Conservation (phyloP, 2,797 vertebrate genomes). For the Sebastiscus tertius region DNA sequence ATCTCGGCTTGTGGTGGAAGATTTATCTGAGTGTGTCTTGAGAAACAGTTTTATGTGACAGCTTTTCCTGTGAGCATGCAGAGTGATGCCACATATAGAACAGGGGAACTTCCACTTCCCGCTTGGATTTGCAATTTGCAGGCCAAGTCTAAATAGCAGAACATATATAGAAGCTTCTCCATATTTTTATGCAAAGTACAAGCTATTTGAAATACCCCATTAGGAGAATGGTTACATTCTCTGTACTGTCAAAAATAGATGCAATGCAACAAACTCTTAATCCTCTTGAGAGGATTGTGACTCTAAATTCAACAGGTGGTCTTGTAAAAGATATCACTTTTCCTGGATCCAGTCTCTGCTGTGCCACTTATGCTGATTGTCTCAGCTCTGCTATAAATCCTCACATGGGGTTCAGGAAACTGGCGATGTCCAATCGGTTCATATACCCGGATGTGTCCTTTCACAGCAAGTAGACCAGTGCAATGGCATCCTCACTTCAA, state of each 20-base stretch:
- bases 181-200: slow-evolving; percentile 12
- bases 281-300: slow-evolving; percentile 51
- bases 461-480: slow-evolving; percentile 21
- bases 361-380: slow-evolving; percentile 67
- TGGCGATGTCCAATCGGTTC: slow-evolving; percentile 54
- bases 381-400: slow-evolving; percentile 61
- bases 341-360: slow-evolving; percentile 46
- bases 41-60: slow-evolving; percentile 25
- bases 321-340: slow-evolving; percentile 66
- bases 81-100: background rate
- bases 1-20: background rate
- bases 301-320: slow-evolving; percentile 68
- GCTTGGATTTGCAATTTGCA: background rate
- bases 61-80: background rate
- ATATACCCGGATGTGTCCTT: slow-evolving; percentile 18
- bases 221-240: slow-evolving; percentile 47
- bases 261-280: slow-evolving; percentile 55
- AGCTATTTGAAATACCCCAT: slow-evolving; percentile 26
- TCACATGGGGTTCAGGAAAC: slow-evolving; percentile 48
- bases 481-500: background rate
- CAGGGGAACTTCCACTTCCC: background rate
- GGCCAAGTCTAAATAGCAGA: background rate
- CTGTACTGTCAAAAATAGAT: slow-evolving; percentile 55
- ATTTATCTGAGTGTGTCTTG: background rate
- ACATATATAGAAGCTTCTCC: background rate